Evolutionary conservation across 53 echinoderm and acorn worm species (phyloP), one percentile per base, ranked within the genome.

Genomic region (Stichopus horrens): DNA sequence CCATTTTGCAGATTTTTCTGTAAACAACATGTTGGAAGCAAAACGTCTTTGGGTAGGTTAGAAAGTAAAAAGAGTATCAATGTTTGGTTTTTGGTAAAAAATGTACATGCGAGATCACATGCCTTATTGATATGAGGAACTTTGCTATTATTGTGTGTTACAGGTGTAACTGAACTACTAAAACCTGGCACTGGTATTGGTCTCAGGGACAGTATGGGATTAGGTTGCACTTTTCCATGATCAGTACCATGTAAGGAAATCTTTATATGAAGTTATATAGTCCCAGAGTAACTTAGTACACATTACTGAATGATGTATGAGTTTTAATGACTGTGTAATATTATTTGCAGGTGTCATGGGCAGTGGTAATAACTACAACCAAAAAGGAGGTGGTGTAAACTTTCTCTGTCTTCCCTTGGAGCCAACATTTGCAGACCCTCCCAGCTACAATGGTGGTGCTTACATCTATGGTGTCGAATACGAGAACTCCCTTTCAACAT

Each of bases 401-500:
- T 58, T 19, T 58, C 83, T 83, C 5, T 83, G 83, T 21, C 21
- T 83, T 23, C 83, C 83, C 22, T 60, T 83, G 59, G 22, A 60
- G 58, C 83, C 83, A 60, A 83, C 83, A 11, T 83, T 83, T 58
- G 83, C 83, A 5, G 83, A 83, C 59, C 57, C 83, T 0, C 83
- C 83, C 19, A n/a, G 16, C 5, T 21, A 63, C 21, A 60, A 37
- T 21, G 22, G 59, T 58, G 83, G 83, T 63, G 83, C 83, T 63
- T n/a, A 4, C 13, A 7, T 83, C 8, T 83, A 59, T 83, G 83
- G 83, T 58, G 83, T 63, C 8, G 83, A 83, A 63, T 83, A 63
- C 16, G 83, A 83, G 21, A 20, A 58, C 7, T 5, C 57, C 23
- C 22, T 83, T 23, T 19, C 57, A 57, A 58, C 66, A 83, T 83